Percentiles rank a stretch among this genome's conserved stretches.
phyloP scores from a whole-genome alignment of 2,113 vertebrate species.

The Anarhynchus alexandrinus region DNA sequence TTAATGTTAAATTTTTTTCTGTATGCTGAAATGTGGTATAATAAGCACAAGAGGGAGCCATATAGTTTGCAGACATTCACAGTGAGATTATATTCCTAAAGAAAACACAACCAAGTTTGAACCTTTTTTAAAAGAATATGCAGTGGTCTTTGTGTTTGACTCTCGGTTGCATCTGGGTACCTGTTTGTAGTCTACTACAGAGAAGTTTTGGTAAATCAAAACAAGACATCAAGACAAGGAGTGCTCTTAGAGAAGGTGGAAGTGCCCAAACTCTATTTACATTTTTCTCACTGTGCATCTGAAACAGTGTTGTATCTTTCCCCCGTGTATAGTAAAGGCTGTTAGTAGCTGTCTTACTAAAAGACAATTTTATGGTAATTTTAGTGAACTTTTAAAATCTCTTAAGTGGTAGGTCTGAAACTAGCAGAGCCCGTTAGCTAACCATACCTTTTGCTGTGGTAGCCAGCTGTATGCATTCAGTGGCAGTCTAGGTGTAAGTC shows the following conservation, averaged over 20 bases:
- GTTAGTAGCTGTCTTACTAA: background rate
- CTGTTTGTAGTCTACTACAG: background rate
- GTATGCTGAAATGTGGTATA: slow-evolving; percentile 36
- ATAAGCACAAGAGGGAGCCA: slow-evolving; percentile 70
- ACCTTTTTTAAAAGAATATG: background rate
- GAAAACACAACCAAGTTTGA: background rate
- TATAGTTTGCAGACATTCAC: slow-evolving; percentile 41
- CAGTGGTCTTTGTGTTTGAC: background rate
- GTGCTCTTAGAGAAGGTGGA: background rate
- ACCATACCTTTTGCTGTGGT: background rate
- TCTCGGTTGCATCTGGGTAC: background rate
- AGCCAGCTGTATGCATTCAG: background rate
- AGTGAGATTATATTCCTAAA: background rate
- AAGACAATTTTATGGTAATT: background rate
- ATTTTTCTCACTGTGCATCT: background rate
- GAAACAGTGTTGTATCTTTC: background rate
- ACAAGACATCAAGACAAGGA: background rate
- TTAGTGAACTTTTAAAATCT: background rate
- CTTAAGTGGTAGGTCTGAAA: background rate
- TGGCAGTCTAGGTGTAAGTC: background rate
- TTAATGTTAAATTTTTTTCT: background rate
- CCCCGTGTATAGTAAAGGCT: background rate
- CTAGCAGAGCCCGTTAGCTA: background rate
- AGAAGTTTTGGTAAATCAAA: background rate
- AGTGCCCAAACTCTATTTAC: background rate